Percentiles rank a stretch among this genome's conserved stretches.
These are phyloP conservation scores for Callipepla squamata DNA, from an alignment of 2,113 vertebrate species.

Conservation along the genomic window DNA sequence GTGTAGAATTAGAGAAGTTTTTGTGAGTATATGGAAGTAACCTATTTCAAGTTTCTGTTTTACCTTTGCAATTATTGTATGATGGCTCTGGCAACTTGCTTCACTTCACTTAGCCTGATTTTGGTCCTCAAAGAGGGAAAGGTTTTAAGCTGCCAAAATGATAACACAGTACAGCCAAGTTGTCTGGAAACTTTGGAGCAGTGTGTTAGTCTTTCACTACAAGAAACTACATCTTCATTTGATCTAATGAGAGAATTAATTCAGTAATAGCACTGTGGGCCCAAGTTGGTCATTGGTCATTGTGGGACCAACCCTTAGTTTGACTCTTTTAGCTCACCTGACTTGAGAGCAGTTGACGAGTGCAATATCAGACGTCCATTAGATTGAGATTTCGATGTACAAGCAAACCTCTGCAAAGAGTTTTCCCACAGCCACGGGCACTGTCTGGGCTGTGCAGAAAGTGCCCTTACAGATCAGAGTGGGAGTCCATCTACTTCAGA, in stretches of 20 bases:
- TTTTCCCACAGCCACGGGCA: not conserved
- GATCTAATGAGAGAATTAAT: not conserved
- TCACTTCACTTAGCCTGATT: constrained; percentile 2
- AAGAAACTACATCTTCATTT: not conserved
- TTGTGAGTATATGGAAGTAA: not conserved
- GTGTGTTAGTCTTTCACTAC: not conserved
- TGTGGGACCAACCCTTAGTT: not conserved
- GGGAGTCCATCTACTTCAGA: not conserved
- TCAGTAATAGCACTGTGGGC: not conserved
- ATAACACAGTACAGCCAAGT: not conserved
- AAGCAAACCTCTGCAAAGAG: not conserved
- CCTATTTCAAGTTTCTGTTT: not conserved
- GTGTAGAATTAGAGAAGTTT: not conserved
- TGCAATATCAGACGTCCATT: not conserved
- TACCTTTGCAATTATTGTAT: not conserved
- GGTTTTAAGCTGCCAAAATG: not conserved
- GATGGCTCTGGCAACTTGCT: constrained; percentile 13
- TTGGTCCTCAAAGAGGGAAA: not conserved
- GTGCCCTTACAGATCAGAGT: not conserved
- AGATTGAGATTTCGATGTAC: not conserved
- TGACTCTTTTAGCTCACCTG: not conserved
- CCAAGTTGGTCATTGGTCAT: not conserved
- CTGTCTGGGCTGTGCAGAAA: not conserved
- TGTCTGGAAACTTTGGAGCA: not conserved
- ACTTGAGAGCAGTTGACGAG: not conserved